phyloP scores from a whole-genome alignment of 2,888 invertebrate genomes.

The Papilio elwesi region DNA sequence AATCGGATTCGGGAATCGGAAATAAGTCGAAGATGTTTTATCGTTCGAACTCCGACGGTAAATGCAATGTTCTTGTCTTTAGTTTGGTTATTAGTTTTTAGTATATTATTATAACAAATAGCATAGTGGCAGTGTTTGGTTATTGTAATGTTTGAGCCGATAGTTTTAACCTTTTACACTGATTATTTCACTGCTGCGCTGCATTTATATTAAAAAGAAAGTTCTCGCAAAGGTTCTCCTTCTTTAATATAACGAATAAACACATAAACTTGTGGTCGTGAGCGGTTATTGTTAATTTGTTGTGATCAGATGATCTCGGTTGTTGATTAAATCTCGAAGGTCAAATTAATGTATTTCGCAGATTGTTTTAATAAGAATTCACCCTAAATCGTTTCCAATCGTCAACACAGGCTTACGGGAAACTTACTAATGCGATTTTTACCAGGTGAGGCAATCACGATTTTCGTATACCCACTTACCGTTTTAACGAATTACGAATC shows the following conservation, averaged over 20 bases:
- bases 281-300: slow-evolving; percentile 56
- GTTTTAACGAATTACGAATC: slow-evolving; percentile 19
- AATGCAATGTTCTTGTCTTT: slow-evolving; percentile 83
- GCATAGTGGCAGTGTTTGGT: slow-evolving; percentile 78
- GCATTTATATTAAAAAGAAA: slow-evolving; percentile 59
- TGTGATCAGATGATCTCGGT: slow-evolving; percentile 68
- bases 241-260: slow-evolving; percentile 45
- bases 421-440: slow-evolving; percentile 13
- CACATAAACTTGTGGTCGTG: slow-evolving; percentile 49
- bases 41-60: slow-evolving; percentile 85
- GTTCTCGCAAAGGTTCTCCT: slow-evolving; percentile 68
- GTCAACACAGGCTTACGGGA: slow-evolving; percentile 22
- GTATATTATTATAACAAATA: slow-evolving; percentile 74
- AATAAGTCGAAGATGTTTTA: slow-evolving; percentile 84
- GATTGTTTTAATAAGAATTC: slow-evolving; percentile 51
- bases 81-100: slow-evolving; percentile 79
- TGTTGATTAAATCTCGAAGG: slow-evolving; percentile 62
- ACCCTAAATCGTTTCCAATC: slow-evolving; percentile 45
- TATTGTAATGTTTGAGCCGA: slow-evolving; percentile 68
- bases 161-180: slow-evolving; percentile 73
- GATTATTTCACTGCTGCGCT: slow-evolving; percentile 63
- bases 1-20: slow-evolving; percentile 84
- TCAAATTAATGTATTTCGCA: slow-evolving; percentile 58
- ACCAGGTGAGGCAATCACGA: slow-evolving; percentile 18
- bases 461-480: slow-evolving; percentile 35